Evolutionary conservation across 2,797 vertebrate genomes (phyloP), one percentile per base, ranked within the genome.

Genomic region (Cygnus olor): DNA sequence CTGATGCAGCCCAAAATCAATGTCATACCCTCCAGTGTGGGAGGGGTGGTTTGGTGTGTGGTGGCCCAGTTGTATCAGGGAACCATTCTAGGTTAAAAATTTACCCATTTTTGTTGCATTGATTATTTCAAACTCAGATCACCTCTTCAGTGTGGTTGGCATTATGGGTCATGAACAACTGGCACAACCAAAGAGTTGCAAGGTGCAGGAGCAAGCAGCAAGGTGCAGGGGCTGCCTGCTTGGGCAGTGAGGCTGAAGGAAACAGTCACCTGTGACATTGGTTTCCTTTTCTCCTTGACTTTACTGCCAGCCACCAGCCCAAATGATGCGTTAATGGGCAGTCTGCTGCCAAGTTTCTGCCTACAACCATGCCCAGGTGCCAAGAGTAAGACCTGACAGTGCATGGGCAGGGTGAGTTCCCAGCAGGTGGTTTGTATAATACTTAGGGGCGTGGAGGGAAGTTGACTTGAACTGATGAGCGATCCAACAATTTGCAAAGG

Each of bases 201-300:
- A 14, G 34, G 21, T 17, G 16, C 32, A 56, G 34, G 56, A 83
- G 61, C 28, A 45, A 73, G 69, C 60, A 80, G 77, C 60, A 70
- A 32, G 10, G 27, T 10, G n/a, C 5, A 0, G 34, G 38, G 63
- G 14, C 53, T 78, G 57, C 44, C 56, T 61, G 17, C 2, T 0
- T 32, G 69, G 70, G 18, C 57, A 30, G 21, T 34, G n/a, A 79
- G 45, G 68, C 30, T 56, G 72, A 63, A 73, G 47, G 47, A 80
- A 63, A 42, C 9, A 14, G 12, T 21, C 76, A 60, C 11, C 28
- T 60, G 1, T 20, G 16, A 16, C 20, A 64, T 27, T 44, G 32
- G 30, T 42, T 94, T 78, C 19, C 32, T 64, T 68, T 85, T 53
- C 13, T 66, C 60, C 28, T 14, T 32, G n/a, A 38, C 53, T 71